These are phyloP conservation scores for Bombus vancouverensis DNA, from an alignment of 1,140 invertebrate species.

Conservation along the genomic window DNA sequence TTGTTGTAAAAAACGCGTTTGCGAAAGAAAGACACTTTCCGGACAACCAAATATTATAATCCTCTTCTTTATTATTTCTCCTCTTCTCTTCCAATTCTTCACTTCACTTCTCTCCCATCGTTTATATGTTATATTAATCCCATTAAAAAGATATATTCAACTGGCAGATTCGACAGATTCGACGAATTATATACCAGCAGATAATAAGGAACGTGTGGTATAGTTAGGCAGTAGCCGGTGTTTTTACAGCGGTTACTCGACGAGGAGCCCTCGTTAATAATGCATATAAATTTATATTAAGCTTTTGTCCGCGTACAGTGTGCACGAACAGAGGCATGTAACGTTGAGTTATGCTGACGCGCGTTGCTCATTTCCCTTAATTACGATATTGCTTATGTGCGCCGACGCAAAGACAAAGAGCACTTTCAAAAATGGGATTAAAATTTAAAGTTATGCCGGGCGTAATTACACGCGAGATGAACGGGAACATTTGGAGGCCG, in stretches of 20 bases:
- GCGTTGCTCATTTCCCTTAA: constrained; percentile 47
- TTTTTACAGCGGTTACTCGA: constrained; percentile 29
- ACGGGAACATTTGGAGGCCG: constrained; percentile 12
- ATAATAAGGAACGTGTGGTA: constrained; percentile 5
- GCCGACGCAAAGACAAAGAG: constrained; percentile 34
- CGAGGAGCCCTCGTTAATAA: constrained; percentile 44
- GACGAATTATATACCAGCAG: too few relatives aligned
- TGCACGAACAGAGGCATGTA: neutral
- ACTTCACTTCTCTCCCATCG: too few relatives aligned
- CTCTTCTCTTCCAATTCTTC: too few relatives aligned
- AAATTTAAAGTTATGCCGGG: constrained; percentile 39
- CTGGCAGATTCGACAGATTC: too few relatives aligned
- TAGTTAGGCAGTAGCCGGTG: constrained; percentile 3
- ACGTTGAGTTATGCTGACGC: constrained; percentile 49
- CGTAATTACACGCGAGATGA: constrained; percentile 40
- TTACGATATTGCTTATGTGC: constrained; percentile 53
- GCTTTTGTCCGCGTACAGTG: constrained; percentile 31
- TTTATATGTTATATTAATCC: too few relatives aligned
- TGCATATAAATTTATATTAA: constrained; percentile 52
- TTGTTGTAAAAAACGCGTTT: too few relatives aligned
- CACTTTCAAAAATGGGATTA: constrained; percentile 48
- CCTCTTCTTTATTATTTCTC: too few relatives aligned
- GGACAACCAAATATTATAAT: too few relatives aligned
- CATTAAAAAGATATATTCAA: too few relatives aligned
- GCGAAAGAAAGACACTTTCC: too few relatives aligned